Conservation (phyloP, 64 coral and sea anemone species). For the Montipora efflorescens region DNA sequence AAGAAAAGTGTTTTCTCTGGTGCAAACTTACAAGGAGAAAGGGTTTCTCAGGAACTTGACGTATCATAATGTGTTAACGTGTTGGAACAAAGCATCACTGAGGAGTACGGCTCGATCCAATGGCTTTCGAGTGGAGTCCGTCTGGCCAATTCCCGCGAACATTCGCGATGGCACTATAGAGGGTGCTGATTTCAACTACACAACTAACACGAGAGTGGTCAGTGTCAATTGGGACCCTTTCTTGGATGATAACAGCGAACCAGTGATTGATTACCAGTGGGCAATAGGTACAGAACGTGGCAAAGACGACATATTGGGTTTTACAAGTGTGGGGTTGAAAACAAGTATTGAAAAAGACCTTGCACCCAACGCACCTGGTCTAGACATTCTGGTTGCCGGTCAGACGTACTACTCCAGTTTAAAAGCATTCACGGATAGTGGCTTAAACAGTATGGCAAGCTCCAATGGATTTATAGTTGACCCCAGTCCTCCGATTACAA, state of each 20-base stretch:
- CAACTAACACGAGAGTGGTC: slow-evolving; percentile 68
- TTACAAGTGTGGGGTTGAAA: slow-evolving; percentile 40
- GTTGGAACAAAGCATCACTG: slow-evolving; percentile 75
- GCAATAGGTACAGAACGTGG: slow-evolving; percentile 60
- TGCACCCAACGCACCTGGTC: slow-evolving; percentile 40
- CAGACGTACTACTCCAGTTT: slow-evolving; percentile 74
- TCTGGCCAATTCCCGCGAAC: slow-evolving; percentile 71
- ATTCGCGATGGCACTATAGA: slow-evolving; percentile 58
- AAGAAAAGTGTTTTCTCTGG: slow-evolving; percentile 31
- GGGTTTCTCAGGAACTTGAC: background rate
- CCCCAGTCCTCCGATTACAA: slow-evolving; percentile 59
- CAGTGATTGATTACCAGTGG: slow-evolving; percentile 73
- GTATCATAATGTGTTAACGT: slow-evolving; percentile 70
- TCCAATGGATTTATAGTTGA: slow-evolving; percentile 75
- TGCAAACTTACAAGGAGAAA: slow-evolving; percentile 44
- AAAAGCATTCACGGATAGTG: slow-evolving; percentile 36
- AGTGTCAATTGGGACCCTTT: slow-evolving; percentile 84
- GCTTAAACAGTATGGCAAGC: slow-evolving; percentile 1
- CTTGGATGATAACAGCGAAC: slow-evolving; percentile 13
- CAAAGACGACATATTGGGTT: slow-evolving; percentile 29
- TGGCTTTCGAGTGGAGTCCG: slow-evolving; percentile 80
- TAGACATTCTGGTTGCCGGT: slow-evolving; percentile 66
- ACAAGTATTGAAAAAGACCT: slow-evolving; percentile 19
- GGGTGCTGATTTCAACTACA: slow-evolving; percentile 40
- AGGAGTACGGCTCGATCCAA: slow-evolving; percentile 48